A percentile compares a stretch with the other conserved stretches of the same genome.
phyloP scores from a whole-genome alignment of 1,140 invertebrate genomes.

The Acromyrmex heyeri region DNA sequence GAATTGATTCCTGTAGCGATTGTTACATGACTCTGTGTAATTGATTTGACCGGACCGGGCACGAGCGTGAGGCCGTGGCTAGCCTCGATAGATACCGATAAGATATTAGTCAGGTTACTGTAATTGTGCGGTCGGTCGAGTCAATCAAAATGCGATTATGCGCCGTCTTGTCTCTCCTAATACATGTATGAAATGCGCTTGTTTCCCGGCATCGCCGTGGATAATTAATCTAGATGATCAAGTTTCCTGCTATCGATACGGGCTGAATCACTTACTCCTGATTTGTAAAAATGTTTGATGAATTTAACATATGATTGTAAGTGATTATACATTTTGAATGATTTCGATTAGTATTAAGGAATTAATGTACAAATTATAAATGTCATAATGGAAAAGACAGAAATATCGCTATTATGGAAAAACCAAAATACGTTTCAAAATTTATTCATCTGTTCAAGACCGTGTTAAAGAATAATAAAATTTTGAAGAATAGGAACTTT shows the following conservation, averaged over 20 bases:
- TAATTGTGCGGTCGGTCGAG: conserved; percentile 64
- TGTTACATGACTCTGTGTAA: conserved; percentile 55
- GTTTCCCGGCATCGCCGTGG: conserved; percentile 7
- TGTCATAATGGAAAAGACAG: background rate
- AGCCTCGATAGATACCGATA: conserved; percentile 40
- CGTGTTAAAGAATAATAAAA: background rate
- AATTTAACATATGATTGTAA: conserved; percentile 7
- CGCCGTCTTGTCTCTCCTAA: conserved; percentile 49
- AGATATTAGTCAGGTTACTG: conserved; percentile 61
- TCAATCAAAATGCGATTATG: conserved; percentile 67
- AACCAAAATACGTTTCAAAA: background rate
- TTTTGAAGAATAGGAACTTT: background rate
- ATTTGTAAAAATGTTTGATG: conserved; percentile 15
- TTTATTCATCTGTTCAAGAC: background rate
- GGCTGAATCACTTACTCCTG: background rate
- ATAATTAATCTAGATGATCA: conserved; percentile 33
- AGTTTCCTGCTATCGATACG: conserved; percentile 1
- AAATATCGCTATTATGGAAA: background rate
- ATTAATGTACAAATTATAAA: background rate
- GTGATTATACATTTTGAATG: background rate
- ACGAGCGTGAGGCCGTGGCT: conserved; percentile 34
- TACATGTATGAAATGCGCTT: conserved; percentile 50
- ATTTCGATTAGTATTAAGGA: background rate
- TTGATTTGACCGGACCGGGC: conserved; percentile 44
- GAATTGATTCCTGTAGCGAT: conserved; percentile 57